phyloP scores from a whole-genome alignment of 1,140 invertebrate genomes.

The Tetramorium alpestre region DNA sequence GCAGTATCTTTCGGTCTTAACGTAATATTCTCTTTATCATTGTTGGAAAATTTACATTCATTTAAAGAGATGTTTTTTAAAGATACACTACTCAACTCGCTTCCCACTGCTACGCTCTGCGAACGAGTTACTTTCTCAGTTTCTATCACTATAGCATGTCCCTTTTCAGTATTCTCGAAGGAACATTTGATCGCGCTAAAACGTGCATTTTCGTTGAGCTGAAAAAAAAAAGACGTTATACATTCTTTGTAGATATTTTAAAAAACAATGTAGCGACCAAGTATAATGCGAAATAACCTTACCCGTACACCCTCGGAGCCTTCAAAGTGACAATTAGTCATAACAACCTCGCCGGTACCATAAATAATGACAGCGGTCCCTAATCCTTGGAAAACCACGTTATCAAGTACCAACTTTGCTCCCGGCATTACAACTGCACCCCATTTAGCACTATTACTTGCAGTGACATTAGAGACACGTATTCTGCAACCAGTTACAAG shows the following conservation, averaged over 20 bases:
- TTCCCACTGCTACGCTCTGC: slow-evolving; percentile 67
- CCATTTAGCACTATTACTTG: slow-evolving; percentile 79
- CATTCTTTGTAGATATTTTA: not conserved
- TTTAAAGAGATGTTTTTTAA: slow-evolving; percentile 73
- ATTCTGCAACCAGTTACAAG: slow-evolving; percentile 79
- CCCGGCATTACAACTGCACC: slow-evolving; percentile 82
- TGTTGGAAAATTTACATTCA: slow-evolving; percentile 79
- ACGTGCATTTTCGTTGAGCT: slow-evolving; percentile 74
- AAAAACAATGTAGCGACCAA: not conserved
- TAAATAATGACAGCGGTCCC: slow-evolving; percentile 80
- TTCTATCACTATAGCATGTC: slow-evolving; percentile 81
- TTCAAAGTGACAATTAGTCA: slow-evolving; percentile 79
- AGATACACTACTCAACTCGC: slow-evolving; percentile 73
- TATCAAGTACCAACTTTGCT: slow-evolving; percentile 78
- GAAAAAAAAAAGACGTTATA: slow-evolving; percentile 30
- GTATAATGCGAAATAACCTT: slow-evolving; percentile 28
- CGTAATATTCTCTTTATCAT: slow-evolving; percentile 75
- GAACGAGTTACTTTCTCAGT: slow-evolving; percentile 72
- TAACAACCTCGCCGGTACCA: slow-evolving; percentile 72
- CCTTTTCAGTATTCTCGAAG: slow-evolving; percentile 77
- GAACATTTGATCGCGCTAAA: slow-evolving; percentile 74
- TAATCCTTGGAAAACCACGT: slow-evolving; percentile 78
- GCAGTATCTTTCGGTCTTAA: slow-evolving; percentile 69
- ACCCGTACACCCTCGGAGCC: slow-evolving; percentile 82
- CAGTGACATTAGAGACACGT: slow-evolving; percentile 69